These are phyloP conservation scores for Polietes domitor DNA, from an alignment of 2,888 invertebrate species.

Conservation along the genomic window DNA sequence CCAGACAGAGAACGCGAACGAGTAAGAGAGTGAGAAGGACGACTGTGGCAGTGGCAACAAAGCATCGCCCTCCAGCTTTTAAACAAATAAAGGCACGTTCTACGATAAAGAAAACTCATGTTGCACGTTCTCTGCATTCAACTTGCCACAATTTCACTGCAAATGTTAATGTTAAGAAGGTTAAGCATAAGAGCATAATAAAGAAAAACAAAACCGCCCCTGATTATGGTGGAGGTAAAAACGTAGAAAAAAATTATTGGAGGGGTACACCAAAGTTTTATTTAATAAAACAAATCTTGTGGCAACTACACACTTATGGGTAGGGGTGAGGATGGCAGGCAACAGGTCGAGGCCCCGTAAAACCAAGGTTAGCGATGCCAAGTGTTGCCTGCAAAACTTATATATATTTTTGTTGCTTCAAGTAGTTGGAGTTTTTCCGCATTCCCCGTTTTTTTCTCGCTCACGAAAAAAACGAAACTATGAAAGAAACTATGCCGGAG, in stretches of 20 bases:
- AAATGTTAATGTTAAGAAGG: constrained; percentile 57
- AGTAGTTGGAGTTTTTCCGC: no score
- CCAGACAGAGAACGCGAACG: no score
- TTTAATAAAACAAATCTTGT: neutral
- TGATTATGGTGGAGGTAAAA: neutral
- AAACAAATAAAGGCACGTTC: constrained; percentile 41
- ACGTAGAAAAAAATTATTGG: neutral
- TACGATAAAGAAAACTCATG: constrained; percentile 3
- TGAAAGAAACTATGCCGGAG: neutral
- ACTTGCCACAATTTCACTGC: constrained; percentile 52
- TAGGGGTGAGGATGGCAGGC: neutral
- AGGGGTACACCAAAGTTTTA: neutral
- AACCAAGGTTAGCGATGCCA: neutral
- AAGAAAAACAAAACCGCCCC: constrained; percentile 35
- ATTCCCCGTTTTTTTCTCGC: no score
- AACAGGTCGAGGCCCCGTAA: neutral
- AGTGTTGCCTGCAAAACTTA: neutral
- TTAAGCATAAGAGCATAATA: constrained; percentile 49
- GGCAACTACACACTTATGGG: neutral
- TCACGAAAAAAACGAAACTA: neutral
- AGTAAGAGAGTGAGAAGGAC: no score
- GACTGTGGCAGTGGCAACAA: neutral
- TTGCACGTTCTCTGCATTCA: constrained; percentile 14
- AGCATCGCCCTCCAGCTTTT: neutral
- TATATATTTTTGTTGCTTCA: no score